Conservation (phyloP, 2,113 vertebrate genomes). For the Peromyscus leucopus region DNA sequence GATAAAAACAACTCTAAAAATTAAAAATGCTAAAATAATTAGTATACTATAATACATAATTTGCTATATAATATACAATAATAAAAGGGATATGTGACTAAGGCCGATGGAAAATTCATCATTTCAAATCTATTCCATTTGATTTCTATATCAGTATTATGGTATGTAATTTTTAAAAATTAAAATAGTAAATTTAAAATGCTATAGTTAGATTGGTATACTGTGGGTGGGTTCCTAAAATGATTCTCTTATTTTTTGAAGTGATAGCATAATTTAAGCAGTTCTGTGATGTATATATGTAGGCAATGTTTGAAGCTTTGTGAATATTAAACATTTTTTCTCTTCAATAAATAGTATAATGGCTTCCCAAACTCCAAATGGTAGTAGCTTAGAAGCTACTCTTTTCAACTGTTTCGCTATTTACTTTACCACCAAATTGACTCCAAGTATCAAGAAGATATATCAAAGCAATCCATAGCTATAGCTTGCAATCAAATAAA, state of each 20-base stretch:
- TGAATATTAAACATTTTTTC: neutral
- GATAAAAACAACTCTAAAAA: neutral
- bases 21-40: neutral
- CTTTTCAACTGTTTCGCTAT: neutral
- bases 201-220: neutral
- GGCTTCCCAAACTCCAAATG: neutral
- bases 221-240: neutral
- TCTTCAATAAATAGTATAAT: neutral
- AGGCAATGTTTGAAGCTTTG: neutral
- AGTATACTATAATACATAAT: neutral
- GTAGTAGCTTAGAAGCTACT: neutral
- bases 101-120: neutral
- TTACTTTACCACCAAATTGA: neutral
- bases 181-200: neutral
- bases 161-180: neutral
- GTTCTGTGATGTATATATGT: neutral
- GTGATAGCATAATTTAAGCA: neutral
- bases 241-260: neutral
- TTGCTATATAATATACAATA: neutral
- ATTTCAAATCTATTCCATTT: neutral
- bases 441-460: neutral
- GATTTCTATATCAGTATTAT: neutral
- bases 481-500: constrained; percentile 23
- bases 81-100: neutral
- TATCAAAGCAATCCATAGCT: neutral